These are phyloP conservation scores for Drosophila colorata DNA, from an alignment of 2,888 invertebrate species.

Conservation along the genomic window DNA sequence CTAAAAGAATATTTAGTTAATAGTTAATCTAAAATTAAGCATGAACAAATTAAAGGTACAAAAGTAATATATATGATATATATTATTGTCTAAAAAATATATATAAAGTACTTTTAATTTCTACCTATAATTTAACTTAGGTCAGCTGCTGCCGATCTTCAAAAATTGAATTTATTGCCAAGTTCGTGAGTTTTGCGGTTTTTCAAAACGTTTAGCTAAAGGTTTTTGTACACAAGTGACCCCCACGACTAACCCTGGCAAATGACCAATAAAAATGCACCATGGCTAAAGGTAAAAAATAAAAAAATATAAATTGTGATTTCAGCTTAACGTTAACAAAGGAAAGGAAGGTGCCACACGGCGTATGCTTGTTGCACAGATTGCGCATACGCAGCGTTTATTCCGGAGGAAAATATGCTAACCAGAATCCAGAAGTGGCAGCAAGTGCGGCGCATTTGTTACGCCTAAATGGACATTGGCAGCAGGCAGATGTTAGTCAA, in stretches of 20 bases:
- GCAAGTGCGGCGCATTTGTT: not conserved
- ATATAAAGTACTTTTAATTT: no score
- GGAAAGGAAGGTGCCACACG: not conserved
- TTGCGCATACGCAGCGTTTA: slow-evolving; percentile 38
- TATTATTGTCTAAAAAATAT: no score
- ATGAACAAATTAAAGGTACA: no score
- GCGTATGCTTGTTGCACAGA: slow-evolving; percentile 17
- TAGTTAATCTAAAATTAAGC: no score
- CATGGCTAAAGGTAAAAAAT: not conserved
- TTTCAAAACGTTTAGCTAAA: not conserved
- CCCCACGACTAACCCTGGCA: not conserved
- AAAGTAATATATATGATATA: no score
- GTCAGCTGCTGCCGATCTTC: not conserved
- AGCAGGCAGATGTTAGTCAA: slow-evolving; percentile 21
- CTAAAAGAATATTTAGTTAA: no score
- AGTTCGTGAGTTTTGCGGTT: not conserved
- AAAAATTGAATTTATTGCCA: not conserved
- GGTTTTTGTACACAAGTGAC: not conserved
- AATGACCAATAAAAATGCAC: not conserved
- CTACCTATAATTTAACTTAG: no score
- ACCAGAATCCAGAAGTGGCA: slow-evolving; percentile 3
- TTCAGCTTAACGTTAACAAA: no score
- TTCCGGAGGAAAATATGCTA: not conserved
- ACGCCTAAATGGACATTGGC: not conserved
- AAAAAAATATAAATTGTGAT: no score